Base-by-base conservation (phyloP, 2,888 invertebrate genomes). In the Xestia rhomboidea region DNA sequence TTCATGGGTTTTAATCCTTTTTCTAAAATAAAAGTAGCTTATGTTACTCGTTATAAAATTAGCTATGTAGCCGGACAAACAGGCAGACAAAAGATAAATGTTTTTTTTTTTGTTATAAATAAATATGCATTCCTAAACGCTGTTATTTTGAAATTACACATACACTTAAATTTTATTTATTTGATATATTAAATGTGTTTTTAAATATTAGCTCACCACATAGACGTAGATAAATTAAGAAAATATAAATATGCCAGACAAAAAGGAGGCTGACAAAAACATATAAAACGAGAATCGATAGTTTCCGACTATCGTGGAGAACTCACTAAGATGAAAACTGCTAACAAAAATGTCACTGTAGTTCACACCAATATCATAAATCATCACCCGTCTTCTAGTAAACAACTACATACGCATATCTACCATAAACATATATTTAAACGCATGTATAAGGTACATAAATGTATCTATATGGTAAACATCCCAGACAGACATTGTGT, bases 281-380 rank as follows among this genome's bases (percentile, higher is more conserved):
- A 57, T 13, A n/a, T n/a, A n/a, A n/a, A 54, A 54, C n/a, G n/a
- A 54, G n/a, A n/a, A 27, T 27, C 27, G 15, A 57, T 15, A 15
- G 3, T 15, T 57, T 10, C 49, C 51, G 5, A 54, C n/a, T 54
- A 6, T 27, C 60, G 10, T 30, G 4, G 70, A 38, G 15, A 18
- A 41, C 6, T 4, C 24, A 27, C 24, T 24, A 11, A 2, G 27
- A 49, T 27, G 21, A 70, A 60, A 46, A 38, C 27, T 57, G 10
- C 44, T 10, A 24, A 60, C 46, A 46, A 38, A 34, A 8, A 15
- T 51, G 11, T 15, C 27, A 74, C 44, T 38, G 24, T n/a, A 66
- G 15, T 81, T 81, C 46, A 64, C 64, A 75, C 18, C 2, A 5
- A 44, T 30, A 34, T 34, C 13, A 54, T 15, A 41, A 38, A 63